Conservation (phyloP, 2,888 invertebrate genomes). For the Ischnura elegans region DNA sequence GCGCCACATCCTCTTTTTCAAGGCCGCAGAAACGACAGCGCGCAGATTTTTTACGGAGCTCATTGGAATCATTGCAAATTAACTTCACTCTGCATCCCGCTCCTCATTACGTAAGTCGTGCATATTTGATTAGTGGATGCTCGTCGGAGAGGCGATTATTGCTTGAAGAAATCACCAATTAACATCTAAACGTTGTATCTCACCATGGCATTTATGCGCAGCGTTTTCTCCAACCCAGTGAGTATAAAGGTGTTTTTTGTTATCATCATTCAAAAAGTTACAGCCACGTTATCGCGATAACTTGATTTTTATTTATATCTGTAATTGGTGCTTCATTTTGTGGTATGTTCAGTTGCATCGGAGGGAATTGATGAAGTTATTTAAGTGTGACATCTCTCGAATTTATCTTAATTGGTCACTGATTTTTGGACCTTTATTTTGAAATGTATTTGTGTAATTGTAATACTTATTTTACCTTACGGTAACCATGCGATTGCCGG, state of each 20-base stretch:
- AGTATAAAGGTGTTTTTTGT: background rate
- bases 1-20: background rate
- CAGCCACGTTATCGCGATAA: background rate
- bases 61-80: background rate
- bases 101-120: background rate
- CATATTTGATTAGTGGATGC: background rate
- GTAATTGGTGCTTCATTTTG: background rate
- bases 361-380: background rate
- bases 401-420: no score
- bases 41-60: constrained; percentile 4
- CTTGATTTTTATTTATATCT: background rate
- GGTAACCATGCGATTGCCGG: background rate
- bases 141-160: background rate
- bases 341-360: background rate
- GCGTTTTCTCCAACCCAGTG: background rate
- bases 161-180: background rate
- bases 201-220: constrained; percentile 31
- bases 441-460: no score
- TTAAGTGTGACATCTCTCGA: background rate
- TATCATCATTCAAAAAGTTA: background rate
- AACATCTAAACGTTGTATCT: background rate
- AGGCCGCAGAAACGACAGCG: background rate
- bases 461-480: no score
- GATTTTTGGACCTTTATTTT: no score
- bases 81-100: background rate